A percentile compares a stretch with the other conserved stretches of the same genome.
Evolutionary conservation across 2,113 vertebrate species (phyloP).

Genomic region (Machaerirhynchus nigripectus): DNA sequence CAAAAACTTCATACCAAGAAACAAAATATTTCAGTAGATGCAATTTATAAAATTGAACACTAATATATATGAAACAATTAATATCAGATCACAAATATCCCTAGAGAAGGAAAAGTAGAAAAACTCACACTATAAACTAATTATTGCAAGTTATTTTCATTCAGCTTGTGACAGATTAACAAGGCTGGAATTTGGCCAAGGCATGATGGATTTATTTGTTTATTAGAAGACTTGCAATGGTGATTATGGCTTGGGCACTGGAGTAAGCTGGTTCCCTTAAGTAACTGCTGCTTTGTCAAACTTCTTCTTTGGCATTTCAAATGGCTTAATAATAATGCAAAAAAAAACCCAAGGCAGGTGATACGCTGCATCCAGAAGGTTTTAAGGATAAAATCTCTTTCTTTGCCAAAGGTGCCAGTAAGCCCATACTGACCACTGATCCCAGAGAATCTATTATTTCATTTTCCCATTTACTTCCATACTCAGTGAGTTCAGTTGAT

Average conservation of each 20-base stretch:
- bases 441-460: neutral
- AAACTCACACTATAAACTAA: neutral
- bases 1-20: neutral
- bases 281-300: neutral
- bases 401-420: neutral
- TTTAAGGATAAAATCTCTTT: neutral
- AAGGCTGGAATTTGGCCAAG: neutral
- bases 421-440: neutral
- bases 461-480: neutral
- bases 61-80: neutral
- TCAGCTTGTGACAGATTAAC: neutral
- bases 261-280: neutral
- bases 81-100: neutral
- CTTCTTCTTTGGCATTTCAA: neutral
- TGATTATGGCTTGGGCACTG: neutral
- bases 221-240: neutral
- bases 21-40: neutral
- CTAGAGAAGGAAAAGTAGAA: neutral
- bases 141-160: neutral
- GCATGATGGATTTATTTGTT: neutral
- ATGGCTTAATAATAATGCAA: neutral
- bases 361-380: neutral
- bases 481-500: neutral
- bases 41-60: neutral
- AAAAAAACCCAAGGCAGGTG: neutral